Evolutionary conservation across 2,113 vertebrate species (phyloP).

Genomic region (mouse (Mus musculus)): GRCm39 chr16:95136501-95137000

Average conservation of each 20-base stretch:
- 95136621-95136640: not conserved
- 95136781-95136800: not conserved
- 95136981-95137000: no score
- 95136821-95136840: not conserved
- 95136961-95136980: not conserved
- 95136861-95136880: not conserved
- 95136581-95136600: not conserved
- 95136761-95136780: not conserved
- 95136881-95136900: not conserved
- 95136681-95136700: fast-evolving
- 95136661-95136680: not conserved
- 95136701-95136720: not conserved
- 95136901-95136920: not conserved
- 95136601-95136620: not conserved
- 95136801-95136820: not conserved
- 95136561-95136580: not conserved
- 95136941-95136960: not conserved
- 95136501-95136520: fast-evolving
- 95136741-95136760: not conserved
- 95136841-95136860: not conserved
- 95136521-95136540: fast-evolving
- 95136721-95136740: fast-evolving
- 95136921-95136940: not conserved
- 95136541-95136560: not conserved
- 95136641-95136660: not conserved